These are phyloP conservation scores for Micrastur ruficollis DNA, from an alignment of 2,797 vertebrate species.

Conservation along the genomic window DNA sequence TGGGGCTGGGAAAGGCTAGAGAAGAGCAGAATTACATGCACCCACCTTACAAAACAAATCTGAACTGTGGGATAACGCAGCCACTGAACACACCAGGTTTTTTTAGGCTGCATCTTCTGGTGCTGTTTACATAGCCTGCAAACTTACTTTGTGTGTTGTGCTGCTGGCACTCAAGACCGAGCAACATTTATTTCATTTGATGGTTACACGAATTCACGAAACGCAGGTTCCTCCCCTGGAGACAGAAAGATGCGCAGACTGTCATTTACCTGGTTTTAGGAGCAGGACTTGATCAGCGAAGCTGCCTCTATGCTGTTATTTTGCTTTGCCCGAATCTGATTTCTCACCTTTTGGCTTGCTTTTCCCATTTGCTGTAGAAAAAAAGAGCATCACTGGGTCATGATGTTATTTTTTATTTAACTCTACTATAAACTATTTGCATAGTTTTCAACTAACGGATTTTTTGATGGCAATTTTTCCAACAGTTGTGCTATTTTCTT, in stretches of 20 bases:
- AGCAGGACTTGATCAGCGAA: background rate
- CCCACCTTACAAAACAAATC: background rate
- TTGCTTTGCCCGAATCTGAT: background rate
- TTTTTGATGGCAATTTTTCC: background rate
- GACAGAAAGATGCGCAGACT: background rate
- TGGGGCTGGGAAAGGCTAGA: background rate
- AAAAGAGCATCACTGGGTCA: background rate
- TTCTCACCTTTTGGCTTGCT: background rate
- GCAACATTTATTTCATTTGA: background rate
- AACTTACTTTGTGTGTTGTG: fast-evolving
- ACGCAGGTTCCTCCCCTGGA: background rate
- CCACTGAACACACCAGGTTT: fast-evolving
- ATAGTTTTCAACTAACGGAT: background rate
- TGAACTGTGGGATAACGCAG: background rate
- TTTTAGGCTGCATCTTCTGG: background rate
- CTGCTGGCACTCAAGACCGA: background rate
- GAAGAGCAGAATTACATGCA: background rate
- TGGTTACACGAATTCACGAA: background rate
- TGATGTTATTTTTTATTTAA: background rate
- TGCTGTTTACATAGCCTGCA: background rate
- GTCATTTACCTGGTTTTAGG: background rate
- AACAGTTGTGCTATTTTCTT: background rate
- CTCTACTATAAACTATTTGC: background rate
- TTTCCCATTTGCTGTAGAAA: background rate
- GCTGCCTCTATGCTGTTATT: background rate